Percentiles rank a stretch among this genome's conserved stretches.
Conservation (phyloP, 2,888 invertebrate species). For the Stegana nigrithorax region DNA sequence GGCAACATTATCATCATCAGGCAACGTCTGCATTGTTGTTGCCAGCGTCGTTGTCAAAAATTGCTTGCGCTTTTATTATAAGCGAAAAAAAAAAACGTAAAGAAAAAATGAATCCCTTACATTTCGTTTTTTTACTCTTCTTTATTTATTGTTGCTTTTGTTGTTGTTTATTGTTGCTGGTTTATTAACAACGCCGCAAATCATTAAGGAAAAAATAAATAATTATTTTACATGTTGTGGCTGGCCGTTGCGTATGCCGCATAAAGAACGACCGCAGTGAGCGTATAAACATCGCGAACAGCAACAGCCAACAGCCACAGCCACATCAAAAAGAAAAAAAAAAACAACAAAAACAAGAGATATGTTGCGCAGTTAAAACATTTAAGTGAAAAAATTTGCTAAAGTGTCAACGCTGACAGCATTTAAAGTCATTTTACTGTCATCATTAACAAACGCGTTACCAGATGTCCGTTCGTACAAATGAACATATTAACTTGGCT, state of each 20-base stretch:
- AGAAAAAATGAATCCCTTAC: not conserved
- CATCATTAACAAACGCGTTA: slow-evolving; percentile 45
- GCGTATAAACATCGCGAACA: slow-evolving; percentile 30
- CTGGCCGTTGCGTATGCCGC: slow-evolving; percentile 30
- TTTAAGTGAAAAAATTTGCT: slow-evolving; percentile 53
- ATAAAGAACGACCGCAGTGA: slow-evolving; percentile 6
- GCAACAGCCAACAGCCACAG: slow-evolving; percentile 18
- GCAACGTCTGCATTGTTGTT: slow-evolving; percentile 11
- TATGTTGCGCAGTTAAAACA: slow-evolving; percentile 29
- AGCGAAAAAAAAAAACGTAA: not conserved
- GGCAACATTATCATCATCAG: slow-evolving; percentile 26
- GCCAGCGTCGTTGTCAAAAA: not conserved
- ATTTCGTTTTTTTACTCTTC: too few relatives aligned
- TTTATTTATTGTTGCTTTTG: too few relatives aligned
- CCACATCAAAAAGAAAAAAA: slow-evolving; percentile 24
- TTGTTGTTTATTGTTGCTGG: too few relatives aligned
- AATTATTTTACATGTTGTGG: slow-evolving; percentile 15
- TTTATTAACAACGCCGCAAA: too few relatives aligned
- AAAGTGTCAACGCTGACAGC: slow-evolving; percentile 61
- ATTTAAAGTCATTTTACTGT: slow-evolving; percentile 61
- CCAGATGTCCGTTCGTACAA: not conserved
- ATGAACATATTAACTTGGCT: too few relatives aligned
- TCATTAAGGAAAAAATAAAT: not conserved
- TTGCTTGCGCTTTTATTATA: not conserved
- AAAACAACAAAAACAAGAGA: slow-evolving; percentile 22